These are phyloP conservation scores for Apostichopus parvimensis DNA, from an alignment of 35 echinoderm and acorn worm species.

Conservation along the genomic window DNA sequence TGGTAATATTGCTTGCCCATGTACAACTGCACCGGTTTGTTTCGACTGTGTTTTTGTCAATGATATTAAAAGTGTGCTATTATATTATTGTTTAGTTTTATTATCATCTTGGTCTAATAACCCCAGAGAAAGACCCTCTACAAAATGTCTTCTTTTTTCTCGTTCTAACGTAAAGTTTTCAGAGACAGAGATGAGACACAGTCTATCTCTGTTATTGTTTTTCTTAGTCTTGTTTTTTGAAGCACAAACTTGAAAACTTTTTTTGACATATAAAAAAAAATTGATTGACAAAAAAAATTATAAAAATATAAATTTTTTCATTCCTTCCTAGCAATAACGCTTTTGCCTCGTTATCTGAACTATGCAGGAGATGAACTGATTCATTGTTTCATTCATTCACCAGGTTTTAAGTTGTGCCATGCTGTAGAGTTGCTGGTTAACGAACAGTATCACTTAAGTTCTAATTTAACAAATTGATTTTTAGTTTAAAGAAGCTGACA, in stretches of 20 bases:
- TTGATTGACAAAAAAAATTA: not conserved
- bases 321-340: slow-evolving; percentile 54
- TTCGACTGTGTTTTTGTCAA: too few species aligned
- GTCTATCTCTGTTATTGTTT: not conserved
- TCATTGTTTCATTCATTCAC: not conserved
- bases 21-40: too few species aligned
- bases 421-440: not conserved
- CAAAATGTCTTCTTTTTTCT: slow-evolving; percentile 14
- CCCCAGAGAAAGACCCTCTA: not conserved
- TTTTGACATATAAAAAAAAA: slow-evolving; percentile 22
- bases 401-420: not conserved
- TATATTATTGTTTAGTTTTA: not conserved
- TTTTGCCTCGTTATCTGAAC: slow-evolving; percentile 51
- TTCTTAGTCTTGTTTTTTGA: slow-evolving; percentile 17
- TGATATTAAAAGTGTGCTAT: not conserved
- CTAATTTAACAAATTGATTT: not conserved
- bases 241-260: slow-evolving; percentile 37
- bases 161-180: not conserved
- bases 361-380: slow-evolving; percentile 27
- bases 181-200: not conserved
- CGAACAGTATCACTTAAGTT: not conserved
- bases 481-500: slow-evolving; percentile 11
- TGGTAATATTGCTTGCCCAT: too few species aligned
- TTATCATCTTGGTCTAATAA: not conserved
- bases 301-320: not conserved